These are phyloP conservation scores for Osmoderma eremita DNA, from an alignment of 2,888 invertebrate species.

Conservation along the genomic window DNA sequence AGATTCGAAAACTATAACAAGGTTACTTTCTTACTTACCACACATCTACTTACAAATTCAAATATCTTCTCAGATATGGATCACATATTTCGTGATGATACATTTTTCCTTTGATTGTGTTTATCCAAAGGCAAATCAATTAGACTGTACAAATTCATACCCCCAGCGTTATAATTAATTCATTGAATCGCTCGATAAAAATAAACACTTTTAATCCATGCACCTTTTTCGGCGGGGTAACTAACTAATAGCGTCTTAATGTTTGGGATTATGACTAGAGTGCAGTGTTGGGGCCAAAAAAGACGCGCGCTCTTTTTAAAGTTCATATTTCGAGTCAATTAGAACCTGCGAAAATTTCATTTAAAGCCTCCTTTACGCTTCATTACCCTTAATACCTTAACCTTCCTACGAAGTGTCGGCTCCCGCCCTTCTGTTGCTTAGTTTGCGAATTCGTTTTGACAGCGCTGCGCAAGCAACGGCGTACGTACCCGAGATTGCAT, in stretches of 20 bases:
- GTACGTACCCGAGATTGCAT: slow-evolving; percentile 53
- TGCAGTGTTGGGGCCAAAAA: background rate
- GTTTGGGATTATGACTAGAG: slow-evolving; percentile 1
- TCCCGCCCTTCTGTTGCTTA: slow-evolving; percentile 45
- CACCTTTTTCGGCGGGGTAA: background rate
- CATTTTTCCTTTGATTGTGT: too few species aligned
- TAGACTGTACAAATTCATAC: too few species aligned
- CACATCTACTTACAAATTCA: too few species aligned
- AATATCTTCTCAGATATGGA: too few species aligned
- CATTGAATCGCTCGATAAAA: too few species aligned
- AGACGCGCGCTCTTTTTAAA: slow-evolving; percentile 1
- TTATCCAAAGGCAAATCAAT: too few species aligned
- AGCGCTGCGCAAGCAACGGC: slow-evolving; percentile 14
- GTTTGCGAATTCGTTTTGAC: slow-evolving; percentile 48
- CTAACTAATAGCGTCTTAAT: slow-evolving; percentile 13
- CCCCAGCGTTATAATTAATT: too few species aligned
- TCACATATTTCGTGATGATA: too few species aligned
- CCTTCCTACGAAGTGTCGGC: slow-evolving; percentile 48
- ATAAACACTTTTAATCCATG: too few species aligned
- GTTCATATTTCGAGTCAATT: slow-evolving; percentile 38
- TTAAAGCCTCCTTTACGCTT: slow-evolving; percentile 50
- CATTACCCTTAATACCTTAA: slow-evolving; percentile 51
- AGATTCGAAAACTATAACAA: too few species aligned
- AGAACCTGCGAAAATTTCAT: slow-evolving; percentile 48
- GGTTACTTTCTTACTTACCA: too few species aligned